phyloP scores from a whole-genome alignment of 2,797 vertebrate genomes.

The Dallia pectoralis region DNA sequence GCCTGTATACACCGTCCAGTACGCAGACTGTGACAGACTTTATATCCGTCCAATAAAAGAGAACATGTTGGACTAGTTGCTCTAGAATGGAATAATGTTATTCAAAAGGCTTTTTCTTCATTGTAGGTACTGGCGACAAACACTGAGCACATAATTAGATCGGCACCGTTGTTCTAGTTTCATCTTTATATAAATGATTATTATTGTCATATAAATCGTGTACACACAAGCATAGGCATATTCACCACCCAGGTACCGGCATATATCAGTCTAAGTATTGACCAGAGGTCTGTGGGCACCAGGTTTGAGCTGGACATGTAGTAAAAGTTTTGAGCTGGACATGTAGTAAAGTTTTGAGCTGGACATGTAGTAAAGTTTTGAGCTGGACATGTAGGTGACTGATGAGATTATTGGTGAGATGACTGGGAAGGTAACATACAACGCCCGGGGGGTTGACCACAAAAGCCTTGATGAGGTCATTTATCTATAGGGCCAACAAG shows the following conservation, averaged over 20 bases:
- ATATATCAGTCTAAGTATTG: not conserved
- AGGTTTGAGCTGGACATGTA: not conserved
- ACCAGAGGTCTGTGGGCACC: not conserved
- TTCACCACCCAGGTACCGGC: not conserved
- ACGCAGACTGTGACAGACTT: not conserved
- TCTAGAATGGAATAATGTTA: not conserved
- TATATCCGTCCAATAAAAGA: not conserved
- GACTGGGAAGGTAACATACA: no score
- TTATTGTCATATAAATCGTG: not conserved
- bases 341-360: not conserved
- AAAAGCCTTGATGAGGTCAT: no score
- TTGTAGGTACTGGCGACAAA: no score
- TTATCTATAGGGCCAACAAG: no score
- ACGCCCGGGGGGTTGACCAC: no score
- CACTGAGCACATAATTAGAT: not conserved
- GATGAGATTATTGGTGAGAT: no score
- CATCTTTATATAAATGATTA: not conserved
- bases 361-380: not conserved
- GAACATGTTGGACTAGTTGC: not conserved
- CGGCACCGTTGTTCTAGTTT: not conserved
- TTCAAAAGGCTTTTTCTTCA: not conserved
- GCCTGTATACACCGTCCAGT: not conserved
- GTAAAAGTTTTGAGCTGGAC: no score
- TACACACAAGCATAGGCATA: no score
- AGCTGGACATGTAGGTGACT: no score